phyloP scores from a whole-genome alignment of 1,140 invertebrate genomes.

The Macrocentrus cingulum region DNA sequence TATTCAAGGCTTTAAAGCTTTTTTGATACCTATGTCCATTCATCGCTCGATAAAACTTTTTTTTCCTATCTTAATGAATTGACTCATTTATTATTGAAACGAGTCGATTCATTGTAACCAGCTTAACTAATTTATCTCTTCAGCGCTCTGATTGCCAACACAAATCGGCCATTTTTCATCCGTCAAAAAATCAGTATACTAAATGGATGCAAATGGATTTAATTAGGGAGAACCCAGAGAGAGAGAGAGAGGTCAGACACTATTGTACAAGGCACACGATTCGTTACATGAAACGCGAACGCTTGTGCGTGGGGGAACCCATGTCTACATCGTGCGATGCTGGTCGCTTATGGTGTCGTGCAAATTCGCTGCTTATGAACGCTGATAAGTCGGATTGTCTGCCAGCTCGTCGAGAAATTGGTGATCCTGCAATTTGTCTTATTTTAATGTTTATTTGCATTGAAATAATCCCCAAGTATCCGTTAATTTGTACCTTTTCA shows the following conservation, averaged over 20 bases:
- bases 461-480: neutral
- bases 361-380: constrained; percentile 77
- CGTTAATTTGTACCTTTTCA: too few relatives aligned
- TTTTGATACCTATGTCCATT: too few relatives aligned
- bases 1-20: too few relatives aligned
- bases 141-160: too few relatives aligned
- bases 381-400: constrained; percentile 69
- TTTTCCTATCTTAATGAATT: too few relatives aligned
- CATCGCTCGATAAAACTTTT: too few relatives aligned
- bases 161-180: too few relatives aligned
- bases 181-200: neutral
- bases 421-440: constrained; percentile 40
- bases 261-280: constrained; percentile 57
- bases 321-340: constrained; percentile 68
- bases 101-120: too few relatives aligned
- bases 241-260: constrained; percentile 38
- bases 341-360: constrained; percentile 73
- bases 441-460: neutral
- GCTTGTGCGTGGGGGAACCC: constrained; percentile 71
- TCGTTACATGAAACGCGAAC: constrained; percentile 61
- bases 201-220: too few relatives aligned
- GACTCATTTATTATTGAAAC: too few relatives aligned
- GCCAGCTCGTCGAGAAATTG: constrained; percentile 50
- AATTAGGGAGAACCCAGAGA: too few relatives aligned
- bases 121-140: too few relatives aligned